phyloP scores from a whole-genome alignment of 2,888 invertebrate genomes.

The Zele albiditarsus region DNA sequence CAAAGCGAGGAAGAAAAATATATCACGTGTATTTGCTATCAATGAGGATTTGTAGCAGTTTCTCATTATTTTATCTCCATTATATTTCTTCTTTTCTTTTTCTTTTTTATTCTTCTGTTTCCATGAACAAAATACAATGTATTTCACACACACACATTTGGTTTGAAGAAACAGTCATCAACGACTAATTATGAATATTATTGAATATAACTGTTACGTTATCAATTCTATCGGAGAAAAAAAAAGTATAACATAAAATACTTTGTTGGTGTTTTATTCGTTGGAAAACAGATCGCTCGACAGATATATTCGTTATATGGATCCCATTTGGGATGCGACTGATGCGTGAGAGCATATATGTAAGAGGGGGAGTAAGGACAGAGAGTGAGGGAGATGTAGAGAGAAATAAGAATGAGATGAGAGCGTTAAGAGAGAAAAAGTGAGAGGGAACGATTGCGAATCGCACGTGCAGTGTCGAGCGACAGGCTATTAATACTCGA shows the following conservation, averaged over 20 bases:
- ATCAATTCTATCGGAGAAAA: neutral
- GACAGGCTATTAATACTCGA: slow-evolving; percentile 43
- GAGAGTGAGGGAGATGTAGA: neutral
- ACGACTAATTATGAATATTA: neutral
- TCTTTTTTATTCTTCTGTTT: too few relatives aligned
- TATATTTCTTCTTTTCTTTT: too few relatives aligned
- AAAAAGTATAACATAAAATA: neutral
- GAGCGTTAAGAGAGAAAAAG: slow-evolving; percentile 12
- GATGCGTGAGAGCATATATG: slow-evolving; percentile 27
- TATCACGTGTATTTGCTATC: too few relatives aligned
- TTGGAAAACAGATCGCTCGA: neutral
- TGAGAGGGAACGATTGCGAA: slow-evolving; percentile 41
- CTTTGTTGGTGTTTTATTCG: neutral
- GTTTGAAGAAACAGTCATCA: neutral
- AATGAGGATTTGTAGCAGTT: too few relatives aligned
- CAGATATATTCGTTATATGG: slow-evolving; percentile 38
- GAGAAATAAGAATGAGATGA: slow-evolving; percentile 10
- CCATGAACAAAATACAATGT: too few relatives aligned
- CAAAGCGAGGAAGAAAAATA: too few relatives aligned
- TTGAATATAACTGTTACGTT: too few relatives aligned
- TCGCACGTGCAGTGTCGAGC: slow-evolving; percentile 40
- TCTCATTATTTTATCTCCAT: too few relatives aligned
- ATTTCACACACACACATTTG: too few relatives aligned
- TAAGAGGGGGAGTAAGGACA: slow-evolving; percentile 12
- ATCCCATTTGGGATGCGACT: slow-evolving; percentile 36